A percentile compares a stretch with the other conserved stretches of the same genome.
Evolutionary conservation across 2,888 invertebrate species (phyloP).

Genomic region (Microplitis deprimator): DNA sequence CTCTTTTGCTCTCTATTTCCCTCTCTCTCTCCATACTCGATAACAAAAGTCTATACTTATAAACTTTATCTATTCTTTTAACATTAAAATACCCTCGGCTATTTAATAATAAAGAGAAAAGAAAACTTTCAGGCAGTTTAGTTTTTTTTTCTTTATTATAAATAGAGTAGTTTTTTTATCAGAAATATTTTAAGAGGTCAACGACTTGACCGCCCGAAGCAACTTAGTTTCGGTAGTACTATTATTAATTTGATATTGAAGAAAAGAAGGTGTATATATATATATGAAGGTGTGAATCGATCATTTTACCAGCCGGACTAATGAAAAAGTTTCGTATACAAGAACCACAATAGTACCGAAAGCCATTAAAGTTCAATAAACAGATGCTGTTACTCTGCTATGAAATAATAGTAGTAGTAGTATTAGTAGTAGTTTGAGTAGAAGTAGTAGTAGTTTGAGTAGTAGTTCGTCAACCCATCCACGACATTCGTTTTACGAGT

Average conservation of each 20-base stretch:
- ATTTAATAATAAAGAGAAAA: neutral
- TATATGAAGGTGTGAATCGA: neutral
- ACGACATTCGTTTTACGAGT: neutral
- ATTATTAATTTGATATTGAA: conserved; percentile 1
- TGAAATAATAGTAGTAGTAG: neutral
- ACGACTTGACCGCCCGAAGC: conserved; percentile 27
- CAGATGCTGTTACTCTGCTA: conserved; percentile 24
- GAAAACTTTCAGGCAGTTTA: conserved; percentile 4
- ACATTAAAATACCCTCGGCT: neutral
- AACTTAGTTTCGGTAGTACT: conserved; percentile 5
- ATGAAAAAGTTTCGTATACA: conserved; percentile 31
- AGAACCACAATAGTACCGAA: conserved; percentile 29
- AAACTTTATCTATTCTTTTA: conserved; percentile 12
- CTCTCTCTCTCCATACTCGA: conserved; percentile 15
- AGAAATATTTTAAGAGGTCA: conserved; percentile 29
- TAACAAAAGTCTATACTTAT: conserved; percentile 30
- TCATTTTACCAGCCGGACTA: conserved; percentile 2
- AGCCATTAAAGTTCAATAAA: conserved; percentile 32
- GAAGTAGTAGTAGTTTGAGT: neutral
- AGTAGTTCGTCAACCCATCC: conserved; percentile 1
- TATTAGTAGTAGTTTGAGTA: neutral
- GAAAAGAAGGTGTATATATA: neutral
- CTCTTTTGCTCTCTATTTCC: neutral
- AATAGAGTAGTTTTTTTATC: neutral
- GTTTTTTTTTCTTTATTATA: conserved; percentile 27